A percentile compares a stretch with the other conserved stretches of the same genome.
Evolutionary conservation across 2,113 vertebrate genomes (phyloP).

Genomic region (Gallinago jamesoni): DNA sequence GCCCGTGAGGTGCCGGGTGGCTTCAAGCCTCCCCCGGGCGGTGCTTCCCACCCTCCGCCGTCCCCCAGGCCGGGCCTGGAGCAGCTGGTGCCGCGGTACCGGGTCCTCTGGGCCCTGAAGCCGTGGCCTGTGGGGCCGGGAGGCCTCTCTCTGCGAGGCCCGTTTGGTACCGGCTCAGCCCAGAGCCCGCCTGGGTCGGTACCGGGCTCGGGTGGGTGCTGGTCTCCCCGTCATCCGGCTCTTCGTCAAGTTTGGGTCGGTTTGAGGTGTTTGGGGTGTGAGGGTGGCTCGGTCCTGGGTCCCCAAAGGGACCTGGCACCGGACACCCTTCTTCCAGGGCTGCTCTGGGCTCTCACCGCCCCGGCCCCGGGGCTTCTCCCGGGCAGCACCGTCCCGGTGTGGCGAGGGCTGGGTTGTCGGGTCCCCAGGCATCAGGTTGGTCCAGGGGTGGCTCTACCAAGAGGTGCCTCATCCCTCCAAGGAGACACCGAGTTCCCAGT

Average conservation of each 20-base stretch:
- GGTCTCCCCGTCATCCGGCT: neutral
- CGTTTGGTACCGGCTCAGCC: neutral
- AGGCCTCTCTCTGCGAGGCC: neutral
- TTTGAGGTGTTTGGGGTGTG: neutral
- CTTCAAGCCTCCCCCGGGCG: neutral
- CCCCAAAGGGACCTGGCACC: too few relatives aligned
- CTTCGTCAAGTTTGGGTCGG: rapidly evolving
- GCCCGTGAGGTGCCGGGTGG: neutral
- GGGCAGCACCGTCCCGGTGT: neutral
- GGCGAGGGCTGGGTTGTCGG: rapidly evolving
- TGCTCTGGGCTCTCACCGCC: neutral
- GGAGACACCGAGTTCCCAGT: rapidly evolving
- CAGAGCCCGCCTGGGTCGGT: neutral
- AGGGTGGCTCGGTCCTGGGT: too few relatives aligned
- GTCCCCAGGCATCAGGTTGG: rapidly evolving
- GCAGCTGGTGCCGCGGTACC: neutral
- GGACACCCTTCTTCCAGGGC: neutral
- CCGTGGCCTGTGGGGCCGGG: neutral
- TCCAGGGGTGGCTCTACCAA: rapidly evolving
- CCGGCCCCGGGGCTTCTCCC: rapidly evolving
- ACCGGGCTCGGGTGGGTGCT: neutral
- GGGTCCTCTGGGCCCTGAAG: neutral
- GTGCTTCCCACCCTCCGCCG: neutral
- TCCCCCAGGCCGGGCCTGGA: rapidly evolving
- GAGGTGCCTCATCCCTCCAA: neutral